Evolutionary conservation across 2,797 vertebrate genomes (phyloP), one percentile per base, ranked within the genome.

Genomic region (Molossus alvarezi): DNA sequence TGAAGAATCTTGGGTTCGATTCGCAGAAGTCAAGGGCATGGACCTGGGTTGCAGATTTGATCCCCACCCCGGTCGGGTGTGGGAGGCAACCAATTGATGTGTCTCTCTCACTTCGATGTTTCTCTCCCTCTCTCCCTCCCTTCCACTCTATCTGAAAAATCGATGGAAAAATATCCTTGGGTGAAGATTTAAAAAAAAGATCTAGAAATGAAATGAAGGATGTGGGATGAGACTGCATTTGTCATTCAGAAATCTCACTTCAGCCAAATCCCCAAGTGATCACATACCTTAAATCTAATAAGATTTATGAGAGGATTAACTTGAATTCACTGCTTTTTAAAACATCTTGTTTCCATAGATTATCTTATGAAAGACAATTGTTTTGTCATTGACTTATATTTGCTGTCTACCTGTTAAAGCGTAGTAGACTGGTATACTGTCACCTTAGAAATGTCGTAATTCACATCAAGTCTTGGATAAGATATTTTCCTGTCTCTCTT

Each of bases 191-290:
- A 45, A 45, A 45, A 45, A 41, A 45, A 45, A 45, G 41, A 45
- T 45, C 41, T 45, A 45, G 41, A 91, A 89, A 80, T 82, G 62
- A 71, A 90, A 33, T 71, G 69, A 71, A 90, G 37, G 53, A 62
- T 64, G 13, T 17, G 15, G 15, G 9, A 29, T 48, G 25, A 69
- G 60, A 69, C 21, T 33, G 12, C 12, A 41, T 64, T 9, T 60
- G 51, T 92, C 90, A 64, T 89, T 80, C 72, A 82, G 20, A 87
- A 92, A 82, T 71, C 15, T 86, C 15, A 71, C 41, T 45, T 87
- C 60, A 87, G 14, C 29, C 18, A 58, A 27, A 33, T 90, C 64
- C 86, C 41, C 20, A 62, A 76, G 45, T 60, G 33, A 90, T 69
- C 53, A 41, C 23, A 21, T 72, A 72, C 33, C 51, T 60, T 65